These are phyloP conservation scores for Zaprionus taronus DNA, from an alignment of 1,140 invertebrate genomes.

Conservation along the genomic window DNA sequence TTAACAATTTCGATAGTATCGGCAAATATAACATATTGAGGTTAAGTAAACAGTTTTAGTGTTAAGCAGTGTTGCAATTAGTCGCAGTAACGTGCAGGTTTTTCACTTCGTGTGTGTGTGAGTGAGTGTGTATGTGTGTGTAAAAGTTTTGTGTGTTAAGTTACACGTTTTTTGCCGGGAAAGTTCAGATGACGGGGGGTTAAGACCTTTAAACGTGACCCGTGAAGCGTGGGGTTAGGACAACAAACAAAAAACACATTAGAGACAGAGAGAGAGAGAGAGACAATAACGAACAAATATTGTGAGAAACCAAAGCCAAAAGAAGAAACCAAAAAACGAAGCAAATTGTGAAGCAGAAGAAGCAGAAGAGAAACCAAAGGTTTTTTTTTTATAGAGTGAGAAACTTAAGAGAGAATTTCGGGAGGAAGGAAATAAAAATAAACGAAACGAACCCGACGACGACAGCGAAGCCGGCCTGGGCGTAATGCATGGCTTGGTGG, in stretches of 20 bases:
- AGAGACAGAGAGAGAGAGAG: constrained; percentile 15
- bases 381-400: neutral
- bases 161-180: constrained; percentile 7
- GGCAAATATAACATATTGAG: neutral
- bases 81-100: constrained; percentile 43
- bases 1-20: constrained; percentile 4
- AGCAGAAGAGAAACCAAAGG: constrained; percentile 40
- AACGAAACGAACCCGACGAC: constrained; percentile 84
- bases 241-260: constrained; percentile 22
- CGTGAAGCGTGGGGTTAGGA: constrained; percentile 43
- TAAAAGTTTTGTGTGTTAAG: neutral
- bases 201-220: constrained; percentile 17
- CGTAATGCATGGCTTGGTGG: constrained; percentile 76
- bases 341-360: constrained; percentile 13
- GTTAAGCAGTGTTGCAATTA: constrained; percentile 52
- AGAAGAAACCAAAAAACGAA: constrained; percentile 2
- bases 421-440: constrained; percentile 48
- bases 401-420: constrained; percentile 10
- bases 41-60: constrained; percentile 18
- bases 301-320: constrained; percentile 37
- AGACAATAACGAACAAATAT: constrained; percentile 5
- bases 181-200: constrained; percentile 6
- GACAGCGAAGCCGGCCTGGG: constrained; percentile 84
- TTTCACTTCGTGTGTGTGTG: constrained; percentile 19
- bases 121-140: constrained; percentile 9